Evolutionary conservation across 2,888 invertebrate genomes (phyloP).

Genomic region (Drosophila quinaria): DNA sequence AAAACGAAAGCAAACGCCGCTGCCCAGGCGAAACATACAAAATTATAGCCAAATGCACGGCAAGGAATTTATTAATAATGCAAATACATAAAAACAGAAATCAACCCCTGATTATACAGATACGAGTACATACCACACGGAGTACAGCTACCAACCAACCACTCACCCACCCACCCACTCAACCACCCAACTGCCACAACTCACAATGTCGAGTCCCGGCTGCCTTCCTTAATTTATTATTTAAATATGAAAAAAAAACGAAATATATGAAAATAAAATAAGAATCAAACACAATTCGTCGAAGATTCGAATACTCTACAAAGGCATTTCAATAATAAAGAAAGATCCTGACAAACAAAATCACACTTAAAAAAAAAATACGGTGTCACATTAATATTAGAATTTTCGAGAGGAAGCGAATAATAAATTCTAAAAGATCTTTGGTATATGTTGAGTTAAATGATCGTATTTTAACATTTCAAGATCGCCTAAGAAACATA

Average conservation of each 20-base stretch:
- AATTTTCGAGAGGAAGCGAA: neutral
- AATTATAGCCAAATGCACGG: constrained; percentile 72
- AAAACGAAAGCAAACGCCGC: constrained; percentile 36
- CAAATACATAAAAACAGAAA: constrained; percentile 81
- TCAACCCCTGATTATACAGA: constrained; percentile 82
- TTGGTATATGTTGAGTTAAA: neutral
- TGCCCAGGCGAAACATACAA: constrained; percentile 43
- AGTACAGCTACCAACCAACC: constrained; percentile 28
- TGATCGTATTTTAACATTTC: neutral
- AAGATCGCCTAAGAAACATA: neutral
- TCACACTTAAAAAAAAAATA: too few relatives aligned
- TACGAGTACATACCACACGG: constrained; percentile 44
- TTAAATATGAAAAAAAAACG: constrained; percentile 76
- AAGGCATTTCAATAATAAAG: neutral
- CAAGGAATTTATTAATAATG: constrained; percentile 81
- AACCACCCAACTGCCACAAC: constrained; percentile 21
- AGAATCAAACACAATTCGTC: constrained; percentile 15
- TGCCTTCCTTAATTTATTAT: constrained; percentile 80
- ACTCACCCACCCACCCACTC: constrained; percentile 5
- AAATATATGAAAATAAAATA: constrained; percentile 66
- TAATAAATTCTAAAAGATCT: neutral
- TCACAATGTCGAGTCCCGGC: constrained; percentile 54
- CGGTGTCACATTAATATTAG: neutral
- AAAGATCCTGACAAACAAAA: neutral
- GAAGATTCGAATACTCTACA: constrained; percentile 20